Evolutionary conservation across 2,797 vertebrate species (phyloP), one percentile per base, ranked within the genome.

Genomic region (Cheirogaleus major): DNA sequence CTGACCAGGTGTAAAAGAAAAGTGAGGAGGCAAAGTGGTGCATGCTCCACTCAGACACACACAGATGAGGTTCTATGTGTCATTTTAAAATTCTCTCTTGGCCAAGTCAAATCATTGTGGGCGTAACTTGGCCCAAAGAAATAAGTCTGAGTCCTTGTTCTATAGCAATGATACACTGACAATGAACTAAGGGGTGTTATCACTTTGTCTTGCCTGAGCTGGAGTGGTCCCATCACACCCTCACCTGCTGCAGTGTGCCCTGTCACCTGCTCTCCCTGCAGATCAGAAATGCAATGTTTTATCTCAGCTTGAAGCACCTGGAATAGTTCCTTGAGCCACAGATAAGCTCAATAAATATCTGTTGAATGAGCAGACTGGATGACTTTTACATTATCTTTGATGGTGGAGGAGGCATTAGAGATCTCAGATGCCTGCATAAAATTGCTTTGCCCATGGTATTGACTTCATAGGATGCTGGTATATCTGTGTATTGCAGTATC

Each of bases 111-210:
- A 84, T 52, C 15, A 30, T 12, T 6, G 0, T 1, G n/a, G 14
- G 8, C n/a, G 95, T 35, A 43, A 35, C 20, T 0, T 38, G 27
- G 32, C 30, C 41, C 11, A 18, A 45, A 35, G 20, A 50, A n/a
- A 20, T 4, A 35, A 67, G 38, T 55, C 0, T 18, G 1, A 27
- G 27, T 15, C 41, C n/a, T 38, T 41, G 27, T 30, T 55, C 59
- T 9, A 1, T 0, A 52, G 82, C 7, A 4, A 14, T 0, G 3
- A 4, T 12, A 25, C 2, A 4, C 4, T 0, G 12, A 67, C 73
- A 76, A 8, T 2, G 12, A 17, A 18, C 11, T 30, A 5, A 45
- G 7, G 22, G 43, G 8, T 3, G 50, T 0, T 0, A 1, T 2
- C 5, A 14, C 7, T 30, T 2, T 30, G 27, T 30, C 45, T 3